phyloP scores from a whole-genome alignment of 35 echinoderm and acorn worm species.

The Hemicentrotus pulcherrimus region DNA sequence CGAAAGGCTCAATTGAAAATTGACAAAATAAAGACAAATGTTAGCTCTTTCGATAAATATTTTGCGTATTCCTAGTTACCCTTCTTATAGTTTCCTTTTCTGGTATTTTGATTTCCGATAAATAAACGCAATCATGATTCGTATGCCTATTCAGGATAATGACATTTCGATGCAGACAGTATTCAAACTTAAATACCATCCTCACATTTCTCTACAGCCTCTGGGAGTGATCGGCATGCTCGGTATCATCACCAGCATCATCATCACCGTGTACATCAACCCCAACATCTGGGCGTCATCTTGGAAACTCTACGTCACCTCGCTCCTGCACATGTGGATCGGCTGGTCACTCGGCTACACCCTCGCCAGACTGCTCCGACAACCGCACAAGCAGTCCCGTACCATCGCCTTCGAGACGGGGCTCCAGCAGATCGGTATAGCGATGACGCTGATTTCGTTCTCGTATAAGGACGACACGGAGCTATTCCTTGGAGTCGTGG shows the following conservation, averaged over 20 bases:
- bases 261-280: constrained; percentile 66
- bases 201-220: constrained; percentile 44
- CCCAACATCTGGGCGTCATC: constrained; percentile 60
- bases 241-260: constrained; percentile 53
- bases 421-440: constrained; percentile 66
- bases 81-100: no score
- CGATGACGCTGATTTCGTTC: constrained; percentile 66
- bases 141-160: no score
- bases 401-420: constrained; percentile 84
- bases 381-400: constrained; percentile 63
- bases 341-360: constrained; percentile 59
- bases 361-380: constrained; percentile 60
- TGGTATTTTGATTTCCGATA: no score
- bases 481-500: constrained; percentile 47
- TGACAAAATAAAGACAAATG: no score
- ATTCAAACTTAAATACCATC: background rate
- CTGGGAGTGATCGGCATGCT: constrained; percentile 54
- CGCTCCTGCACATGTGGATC: constrained; percentile 7
- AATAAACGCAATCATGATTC: no score
- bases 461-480: constrained; percentile 55
- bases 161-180: background rate
- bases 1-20: no score
- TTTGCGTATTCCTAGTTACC: no score
- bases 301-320: constrained; percentile 69
- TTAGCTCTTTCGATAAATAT: no score